Conservation (phyloP, 35 echinoderm and acorn worm genomes). For the Diadema setosum region DNA sequence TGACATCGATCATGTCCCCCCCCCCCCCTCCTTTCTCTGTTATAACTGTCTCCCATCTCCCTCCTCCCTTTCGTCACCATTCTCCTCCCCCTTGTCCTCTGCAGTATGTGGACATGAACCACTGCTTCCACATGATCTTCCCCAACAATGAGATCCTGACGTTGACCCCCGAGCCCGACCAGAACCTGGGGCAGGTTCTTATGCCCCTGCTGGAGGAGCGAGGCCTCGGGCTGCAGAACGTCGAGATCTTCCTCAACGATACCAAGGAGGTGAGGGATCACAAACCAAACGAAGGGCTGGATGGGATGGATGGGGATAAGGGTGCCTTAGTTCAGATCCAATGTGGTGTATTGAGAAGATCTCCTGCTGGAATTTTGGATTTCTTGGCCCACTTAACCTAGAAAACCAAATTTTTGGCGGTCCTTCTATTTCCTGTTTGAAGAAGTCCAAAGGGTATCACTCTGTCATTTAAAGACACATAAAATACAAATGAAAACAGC, state of each 20-base stretch:
- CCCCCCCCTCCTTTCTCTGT: not conserved
- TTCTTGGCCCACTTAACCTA: no score
- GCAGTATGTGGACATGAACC: not conserved
- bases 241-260: constrained; percentile 49
- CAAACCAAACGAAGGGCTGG: not conserved
- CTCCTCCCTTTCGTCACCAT: not conserved
- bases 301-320: no score
- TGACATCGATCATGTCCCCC: not conserved
- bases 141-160: constrained; percentile 47
- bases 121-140: constrained; percentile 29
- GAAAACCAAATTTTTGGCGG: no score
- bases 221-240: constrained; percentile 2
- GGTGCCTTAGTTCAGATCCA: no score
- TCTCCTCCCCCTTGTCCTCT: no score
- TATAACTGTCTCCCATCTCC: not conserved
- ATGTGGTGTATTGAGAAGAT: no score
- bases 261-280: constrained; percentile 33
- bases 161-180: constrained; percentile 13
- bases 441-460: no score
- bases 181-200: not conserved
- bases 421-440: no score
- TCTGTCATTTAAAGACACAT: no score
- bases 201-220: constrained; percentile 28
- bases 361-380: no score
- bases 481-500: no score